Conservation (phyloP, 2,888 invertebrate genomes). For the Nudaria mundana region DNA sequence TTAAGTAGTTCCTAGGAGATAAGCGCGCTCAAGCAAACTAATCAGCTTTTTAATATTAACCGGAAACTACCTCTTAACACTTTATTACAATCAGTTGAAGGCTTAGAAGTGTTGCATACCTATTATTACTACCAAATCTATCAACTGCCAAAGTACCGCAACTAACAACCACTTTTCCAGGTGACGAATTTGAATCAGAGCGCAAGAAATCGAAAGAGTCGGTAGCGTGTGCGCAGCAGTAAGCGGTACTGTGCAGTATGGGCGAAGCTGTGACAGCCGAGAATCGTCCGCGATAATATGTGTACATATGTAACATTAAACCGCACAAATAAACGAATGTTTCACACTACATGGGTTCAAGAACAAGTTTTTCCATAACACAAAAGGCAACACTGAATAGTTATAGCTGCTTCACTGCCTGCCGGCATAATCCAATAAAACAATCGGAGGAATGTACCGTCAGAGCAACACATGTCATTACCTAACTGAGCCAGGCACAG, state of each 20-base stretch:
- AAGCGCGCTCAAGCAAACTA: too few relatives aligned
- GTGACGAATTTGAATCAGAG: too few relatives aligned
- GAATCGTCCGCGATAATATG: constrained; percentile 73
- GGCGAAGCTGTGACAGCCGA: constrained; percentile 58
- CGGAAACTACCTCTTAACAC: too few relatives aligned
- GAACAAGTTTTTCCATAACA: constrained; percentile 82
- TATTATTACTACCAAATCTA: too few relatives aligned
- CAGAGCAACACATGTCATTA: constrained; percentile 43
- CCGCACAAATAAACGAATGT: constrained; percentile 79
- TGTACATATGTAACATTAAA: constrained; percentile 82
- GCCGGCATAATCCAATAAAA: constrained; percentile 81
- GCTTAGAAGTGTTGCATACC: too few relatives aligned
- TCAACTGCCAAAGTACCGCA: too few relatives aligned
- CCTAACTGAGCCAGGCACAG: constrained; percentile 29
- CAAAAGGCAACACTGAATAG: constrained; percentile 82
- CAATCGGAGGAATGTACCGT: constrained; percentile 77
- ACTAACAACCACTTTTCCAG: too few relatives aligned
- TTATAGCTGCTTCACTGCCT: constrained; percentile 80
- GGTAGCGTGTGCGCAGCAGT: too few relatives aligned
- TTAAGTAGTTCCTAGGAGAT: too few relatives aligned
- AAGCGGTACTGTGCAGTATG: constrained; percentile 26
- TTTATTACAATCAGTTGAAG: too few relatives aligned
- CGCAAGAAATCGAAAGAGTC: too few relatives aligned
- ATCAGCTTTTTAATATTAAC: too few relatives aligned
- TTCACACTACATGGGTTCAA: constrained; percentile 82